phyloP scores from a whole-genome alignment of 2,797 vertebrate genomes.

The Crenichthys baileyi region DNA sequence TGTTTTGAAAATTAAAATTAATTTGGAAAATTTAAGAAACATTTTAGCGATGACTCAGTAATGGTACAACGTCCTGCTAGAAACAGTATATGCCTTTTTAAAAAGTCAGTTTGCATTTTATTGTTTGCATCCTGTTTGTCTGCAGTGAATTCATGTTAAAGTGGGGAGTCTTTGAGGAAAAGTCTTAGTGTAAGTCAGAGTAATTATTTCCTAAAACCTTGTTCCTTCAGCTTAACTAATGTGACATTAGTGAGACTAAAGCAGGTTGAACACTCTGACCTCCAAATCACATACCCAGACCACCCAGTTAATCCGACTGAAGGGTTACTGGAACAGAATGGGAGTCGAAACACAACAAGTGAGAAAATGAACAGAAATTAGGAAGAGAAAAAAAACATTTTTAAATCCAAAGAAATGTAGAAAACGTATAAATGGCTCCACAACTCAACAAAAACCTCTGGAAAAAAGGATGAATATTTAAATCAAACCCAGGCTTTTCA shows the following conservation, averaged over 20 bases:
- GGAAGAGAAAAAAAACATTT: neutral
- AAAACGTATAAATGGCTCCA: neutral
- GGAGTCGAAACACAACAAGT: constrained; percentile 1
- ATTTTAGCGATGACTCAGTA: too few species aligned
- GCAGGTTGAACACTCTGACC: constrained; percentile 4
- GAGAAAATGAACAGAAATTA: neutral
- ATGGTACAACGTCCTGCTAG: neutral
- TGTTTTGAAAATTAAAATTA: too few species aligned
- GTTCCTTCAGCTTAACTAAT: constrained; percentile 21
- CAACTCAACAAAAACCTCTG: neutral
- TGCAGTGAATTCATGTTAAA: constrained; percentile 12
- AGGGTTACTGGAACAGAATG: constrained; percentile 12
- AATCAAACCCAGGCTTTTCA: neutral
- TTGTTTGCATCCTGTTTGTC: constrained; percentile 5
- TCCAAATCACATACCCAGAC: constrained; percentile 9
- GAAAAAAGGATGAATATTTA: neutral
- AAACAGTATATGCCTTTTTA: neutral
- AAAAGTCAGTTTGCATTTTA: neutral
- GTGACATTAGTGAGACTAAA: constrained; percentile 36
- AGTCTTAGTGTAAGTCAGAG: constrained; percentile 18
- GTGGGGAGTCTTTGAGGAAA: neutral
- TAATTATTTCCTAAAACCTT: constrained; percentile 28
- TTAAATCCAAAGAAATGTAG: neutral
- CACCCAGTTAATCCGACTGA: constrained; percentile 21
- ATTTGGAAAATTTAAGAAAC: too few species aligned